These are phyloP conservation scores for Strix occidentalis DNA, from an alignment of 2,797 vertebrate species.

Conservation along the genomic window DNA sequence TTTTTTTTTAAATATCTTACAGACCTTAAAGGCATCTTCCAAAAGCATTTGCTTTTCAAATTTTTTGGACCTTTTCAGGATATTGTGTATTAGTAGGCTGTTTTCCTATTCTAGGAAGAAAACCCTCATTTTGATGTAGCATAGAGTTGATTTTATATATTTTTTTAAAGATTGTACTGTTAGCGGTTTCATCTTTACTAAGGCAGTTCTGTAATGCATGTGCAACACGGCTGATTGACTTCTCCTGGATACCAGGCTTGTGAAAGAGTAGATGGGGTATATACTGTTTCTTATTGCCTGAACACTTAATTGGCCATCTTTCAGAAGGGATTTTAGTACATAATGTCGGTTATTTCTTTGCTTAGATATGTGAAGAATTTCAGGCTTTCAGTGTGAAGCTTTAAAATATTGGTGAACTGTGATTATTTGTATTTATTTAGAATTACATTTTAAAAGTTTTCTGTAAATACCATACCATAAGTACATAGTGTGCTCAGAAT, in stretches of 20 bases:
- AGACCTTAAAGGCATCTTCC: background rate
- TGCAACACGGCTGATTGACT: background rate
- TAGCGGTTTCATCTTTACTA: background rate
- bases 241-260: background rate
- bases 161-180: background rate
- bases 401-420: background rate
- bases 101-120: background rate
- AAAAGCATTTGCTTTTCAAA: background rate
- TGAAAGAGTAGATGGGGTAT: background rate
- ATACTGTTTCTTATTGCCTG: background rate
- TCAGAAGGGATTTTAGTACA: background rate
- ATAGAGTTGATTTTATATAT: background rate
- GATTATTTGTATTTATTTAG: background rate
- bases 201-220: background rate
- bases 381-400: background rate
- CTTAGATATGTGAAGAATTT: background rate
- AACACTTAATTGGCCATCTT: background rate
- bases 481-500: background rate
- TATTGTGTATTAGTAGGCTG: background rate
- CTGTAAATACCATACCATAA: background rate
- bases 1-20: background rate
- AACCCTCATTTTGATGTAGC: fast-evolving
- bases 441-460: background rate
- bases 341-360: background rate
- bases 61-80: background rate